Evolutionary conservation across 2,888 invertebrate genomes (phyloP), one percentile per base, ranked within the genome.

Genomic region (Coecobrya sp.): DNA sequence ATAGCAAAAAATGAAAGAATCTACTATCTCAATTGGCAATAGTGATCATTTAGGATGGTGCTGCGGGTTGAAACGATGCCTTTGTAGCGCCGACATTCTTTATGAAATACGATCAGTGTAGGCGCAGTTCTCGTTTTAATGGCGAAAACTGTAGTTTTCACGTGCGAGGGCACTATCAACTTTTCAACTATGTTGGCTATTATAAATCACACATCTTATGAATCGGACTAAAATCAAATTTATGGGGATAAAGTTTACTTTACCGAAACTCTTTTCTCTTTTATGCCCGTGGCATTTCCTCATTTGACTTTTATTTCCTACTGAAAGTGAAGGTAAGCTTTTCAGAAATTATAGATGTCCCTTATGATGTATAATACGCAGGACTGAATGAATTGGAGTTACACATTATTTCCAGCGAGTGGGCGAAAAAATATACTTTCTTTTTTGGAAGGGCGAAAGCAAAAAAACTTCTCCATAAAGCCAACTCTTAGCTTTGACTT

Each of bases 151-250:
- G 45, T 19, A 79, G 36, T 85, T 79, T 79, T 65, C 65, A 79
- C 30, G 52, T 55, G 65, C 59, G 16, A 27, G 49, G 70, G 52
- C 42, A 25, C 90, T 85, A 62, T 30, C 30, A 79, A 81, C 91
- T 86, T 90, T 90, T 79, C 79, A 86, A 79, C 79, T 89, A 92
- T 86, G 86, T 92, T 76, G 36, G 8, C 81, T 22, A 79, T 86
- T 92, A 89, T 92, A 92, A 92, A 92, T 92, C 92, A 92, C 86
- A 89, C 86, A 70, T 76, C 62, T 81, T 89, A 89, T 85, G 89
- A 89, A 86, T 92, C 92, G 65, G 85, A 87, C 76, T 49, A 52
- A 84, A 88, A 92, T 87, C 92, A 85, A 92, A 92, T 92, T 92
- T 92, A 92, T 92, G 89, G 68, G 85, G 81, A 84, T 70, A 85